phyloP scores from a whole-genome alignment of 2,888 invertebrate genomes.

The Pteria penguin region DNA sequence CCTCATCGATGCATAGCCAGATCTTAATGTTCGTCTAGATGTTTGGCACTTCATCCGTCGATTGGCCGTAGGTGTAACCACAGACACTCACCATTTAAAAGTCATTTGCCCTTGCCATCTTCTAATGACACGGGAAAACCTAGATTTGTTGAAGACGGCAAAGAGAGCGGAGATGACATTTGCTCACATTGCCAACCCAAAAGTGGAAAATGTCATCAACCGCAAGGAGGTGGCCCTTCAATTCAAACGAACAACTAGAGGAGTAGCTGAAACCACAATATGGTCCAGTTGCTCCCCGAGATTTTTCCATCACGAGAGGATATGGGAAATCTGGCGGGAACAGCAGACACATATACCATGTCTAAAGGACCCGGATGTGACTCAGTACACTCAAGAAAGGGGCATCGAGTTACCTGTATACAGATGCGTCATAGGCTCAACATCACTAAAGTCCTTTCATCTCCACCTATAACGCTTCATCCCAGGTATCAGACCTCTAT shows the following conservation, averaged over 20 bases:
- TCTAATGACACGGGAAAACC: constrained; percentile 44
- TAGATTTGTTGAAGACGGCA: constrained; percentile 27
- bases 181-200: not conserved
- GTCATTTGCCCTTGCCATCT: constrained; percentile 15
- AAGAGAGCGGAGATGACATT: constrained; percentile 19
- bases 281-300: constrained; percentile 21
- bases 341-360: constrained; percentile 44
- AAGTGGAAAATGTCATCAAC: constrained; percentile 13
- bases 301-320: constrained; percentile 32
- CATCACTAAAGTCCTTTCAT: constrained; percentile 22
- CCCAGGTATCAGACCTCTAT: no score
- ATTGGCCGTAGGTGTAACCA: constrained; percentile 28
- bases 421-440: constrained; percentile 45
- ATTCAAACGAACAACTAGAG: constrained; percentile 40
- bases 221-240: constrained; percentile 43
- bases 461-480: constrained; percentile 28
- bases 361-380: constrained; percentile 44
- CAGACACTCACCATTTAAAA: constrained; percentile 48
- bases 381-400: constrained; percentile 47
- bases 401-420: constrained; percentile 26
- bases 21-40: constrained; percentile 43
- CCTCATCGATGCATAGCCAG: constrained; percentile 41
- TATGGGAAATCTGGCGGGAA: constrained; percentile 34
- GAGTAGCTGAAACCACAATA: constrained; percentile 24
- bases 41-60: constrained; percentile 52